Conservation (phyloP, 2,797 vertebrate genomes). For the Hapalemur alaotrensis region DNA sequence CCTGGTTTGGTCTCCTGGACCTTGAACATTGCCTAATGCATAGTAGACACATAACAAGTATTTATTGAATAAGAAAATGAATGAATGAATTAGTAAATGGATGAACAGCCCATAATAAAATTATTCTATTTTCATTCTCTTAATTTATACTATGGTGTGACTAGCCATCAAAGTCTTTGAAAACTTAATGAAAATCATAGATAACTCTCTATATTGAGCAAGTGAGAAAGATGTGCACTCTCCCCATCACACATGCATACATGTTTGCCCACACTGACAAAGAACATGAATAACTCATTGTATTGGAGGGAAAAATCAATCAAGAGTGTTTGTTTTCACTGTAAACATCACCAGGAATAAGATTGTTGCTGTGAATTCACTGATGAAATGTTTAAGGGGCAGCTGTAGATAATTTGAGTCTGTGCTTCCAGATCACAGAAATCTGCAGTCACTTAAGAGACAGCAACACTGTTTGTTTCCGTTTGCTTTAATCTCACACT, state of each 20-base stretch:
- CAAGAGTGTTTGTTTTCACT: constrained; percentile 67
- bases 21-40: constrained; percentile 28
- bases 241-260: rapidly evolving
- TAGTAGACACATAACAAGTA: neutral
- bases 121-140: constrained; percentile 33
- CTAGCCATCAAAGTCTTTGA: neutral
- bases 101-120: neutral
- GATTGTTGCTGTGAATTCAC: constrained; percentile 62
- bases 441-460: constrained; percentile 47
- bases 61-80: constrained; percentile 9
- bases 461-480: constrained; percentile 32
- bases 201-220: neutral
- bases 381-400: constrained; percentile 63
- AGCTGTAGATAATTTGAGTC: constrained; percentile 53
- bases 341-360: constrained; percentile 44
- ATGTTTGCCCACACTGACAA: neutral
- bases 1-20: neutral
- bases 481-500: constrained; percentile 56
- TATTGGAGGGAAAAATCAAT: constrained; percentile 53
- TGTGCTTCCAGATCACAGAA: constrained; percentile 56
- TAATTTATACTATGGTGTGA: neutral
- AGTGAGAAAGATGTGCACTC: constrained; percentile 3
- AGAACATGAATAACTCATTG: constrained; percentile 31
- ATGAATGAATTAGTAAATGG: neutral
- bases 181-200: neutral